Base-by-base conservation (phyloP, 2,113 vertebrate genomes). In the Lepus timidus region DNA sequence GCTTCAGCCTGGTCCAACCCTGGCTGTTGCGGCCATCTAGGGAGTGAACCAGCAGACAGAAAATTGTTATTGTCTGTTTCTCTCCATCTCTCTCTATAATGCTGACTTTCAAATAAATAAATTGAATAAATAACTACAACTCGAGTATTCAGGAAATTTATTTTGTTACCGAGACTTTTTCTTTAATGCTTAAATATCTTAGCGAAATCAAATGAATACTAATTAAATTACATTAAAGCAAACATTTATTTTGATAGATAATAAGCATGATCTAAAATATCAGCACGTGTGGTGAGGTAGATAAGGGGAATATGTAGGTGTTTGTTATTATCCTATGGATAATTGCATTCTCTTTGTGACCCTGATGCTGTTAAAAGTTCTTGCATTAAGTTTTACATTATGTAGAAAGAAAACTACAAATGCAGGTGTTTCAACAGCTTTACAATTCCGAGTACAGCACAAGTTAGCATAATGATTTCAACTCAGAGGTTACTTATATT, bases 121-220 rank as follows among this genome's bases (percentile, higher is more conserved):
- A 44, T 44, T 44, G 44, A 44, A 44, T 44, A 44, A 44, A 44
- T 44, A 44, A 44, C 44, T 44, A 44, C 6, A 7, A 44, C 44
- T 44, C 6, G 44, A 44, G 44, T 44, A 44, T 44, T 44, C 44
- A 44, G 23, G 31, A 92, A 73, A 93, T 74, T 61, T 83, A 14
- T 95, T 89, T 58, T 58, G 55, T 58, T 82, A 29, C 33, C 67
- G 55, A 89, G 20, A 64, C 84, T 90, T 84, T 76, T 65, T 31
- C n/a, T 76, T 17, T 49, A 49, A 84, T 58, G 11, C 85, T 90
- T 87, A 74, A 90, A 10, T 44, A 33, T 70, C 22, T 65, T 80
- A 75, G 17, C 65, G 52, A 93, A 84, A 67, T 81, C 36, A 95
- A 92, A 65, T 93, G 76, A 89, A 96, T 92, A 49, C 51, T 95